These are phyloP conservation scores for Willowsia nigromaculata DNA, from an alignment of 2,888 invertebrate genomes.

Conservation along the genomic window DNA sequence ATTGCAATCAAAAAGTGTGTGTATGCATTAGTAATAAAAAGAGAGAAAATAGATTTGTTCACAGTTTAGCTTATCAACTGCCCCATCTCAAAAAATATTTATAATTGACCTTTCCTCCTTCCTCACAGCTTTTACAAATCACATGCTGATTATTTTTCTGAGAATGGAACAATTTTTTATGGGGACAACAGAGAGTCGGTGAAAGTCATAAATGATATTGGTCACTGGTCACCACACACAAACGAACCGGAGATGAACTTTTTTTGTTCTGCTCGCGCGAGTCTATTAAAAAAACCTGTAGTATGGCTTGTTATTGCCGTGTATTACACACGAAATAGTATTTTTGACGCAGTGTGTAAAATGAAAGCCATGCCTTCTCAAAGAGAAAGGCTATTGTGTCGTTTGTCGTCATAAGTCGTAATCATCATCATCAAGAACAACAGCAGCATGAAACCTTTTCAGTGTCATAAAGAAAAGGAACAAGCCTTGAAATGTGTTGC, in stretches of 20 bases:
- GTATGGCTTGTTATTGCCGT: too few relatives aligned
- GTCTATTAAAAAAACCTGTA: too few relatives aligned
- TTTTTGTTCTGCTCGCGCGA: background rate
- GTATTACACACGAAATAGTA: background rate
- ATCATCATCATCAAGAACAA: slow-evolving; percentile 36
- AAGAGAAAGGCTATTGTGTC: background rate
- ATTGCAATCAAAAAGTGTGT: background rate
- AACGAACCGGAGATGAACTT: background rate
- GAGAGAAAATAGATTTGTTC: slow-evolving; percentile 14
- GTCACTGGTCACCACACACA: background rate
- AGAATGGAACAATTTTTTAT: too few relatives aligned
- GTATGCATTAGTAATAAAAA: background rate
- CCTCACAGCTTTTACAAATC: background rate
- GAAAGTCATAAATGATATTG: too few relatives aligned
- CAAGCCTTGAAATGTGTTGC: background rate
- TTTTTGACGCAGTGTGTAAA: slow-evolving; percentile 27
- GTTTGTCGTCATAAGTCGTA: slow-evolving; percentile 5
- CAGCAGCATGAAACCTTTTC: slow-evolving; percentile 28
- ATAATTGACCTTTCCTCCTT: background rate
- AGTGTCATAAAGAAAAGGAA: slow-evolving; percentile 1
- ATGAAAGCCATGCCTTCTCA: background rate
- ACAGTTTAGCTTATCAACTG: background rate
- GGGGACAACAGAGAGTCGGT: too few relatives aligned
- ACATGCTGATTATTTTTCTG: background rate
- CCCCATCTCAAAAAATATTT: background rate